Base-by-base conservation (phyloP, 2,797 vertebrate genomes). In the Botia kubotai region DNA sequence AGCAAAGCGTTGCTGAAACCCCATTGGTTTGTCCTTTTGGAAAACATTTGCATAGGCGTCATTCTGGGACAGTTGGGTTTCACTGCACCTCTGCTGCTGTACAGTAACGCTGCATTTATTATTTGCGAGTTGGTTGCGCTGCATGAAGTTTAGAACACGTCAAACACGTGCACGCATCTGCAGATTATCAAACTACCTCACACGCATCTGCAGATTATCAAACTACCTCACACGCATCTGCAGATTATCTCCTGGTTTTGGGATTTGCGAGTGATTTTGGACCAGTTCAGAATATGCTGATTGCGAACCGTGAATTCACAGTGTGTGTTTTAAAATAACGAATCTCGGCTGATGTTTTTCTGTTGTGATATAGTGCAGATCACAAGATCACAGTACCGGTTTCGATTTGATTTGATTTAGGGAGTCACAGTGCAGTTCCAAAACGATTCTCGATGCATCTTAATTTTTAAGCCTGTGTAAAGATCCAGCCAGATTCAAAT, bases 61-160 rank as follows among this genome's bases (percentile, higher is more conserved):
- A 33, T 57, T 77, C 16, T 16, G 4, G 11, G 65, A 46, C 68
- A 14, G 58, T 46, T 43, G 36, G 81, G 58, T 48, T 69, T 11
- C 68, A 17, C 62, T 53, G 5, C 50, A 53, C 21, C 12, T 4
- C 63, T 78, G n/a, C 69, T 78, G 75, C n/a, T 14, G 16, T 78
- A 72, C 63, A 74, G 23, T 78, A 74, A 74, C 43, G 13, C 65
- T 58, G 55, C 67, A 69, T 48, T 67, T 62, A 58, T 66, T 43
- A 53, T 43, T 21, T 48, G 26, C 4, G 23, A 68, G n/a, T 66
- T 26, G 46, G 14, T 19, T 71, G 48, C 33, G 19, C 19, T 43
- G 39, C 23, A 67, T 62, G 11, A 48, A 17, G 46, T 63, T 50
- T 21, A 48, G 39, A 74, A 10, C 39, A 50, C 57, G 36, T 13